Evolutionary conservation across 2,797 vertebrate species (phyloP).

Genomic region (Peromyscus nudipes): DNA sequence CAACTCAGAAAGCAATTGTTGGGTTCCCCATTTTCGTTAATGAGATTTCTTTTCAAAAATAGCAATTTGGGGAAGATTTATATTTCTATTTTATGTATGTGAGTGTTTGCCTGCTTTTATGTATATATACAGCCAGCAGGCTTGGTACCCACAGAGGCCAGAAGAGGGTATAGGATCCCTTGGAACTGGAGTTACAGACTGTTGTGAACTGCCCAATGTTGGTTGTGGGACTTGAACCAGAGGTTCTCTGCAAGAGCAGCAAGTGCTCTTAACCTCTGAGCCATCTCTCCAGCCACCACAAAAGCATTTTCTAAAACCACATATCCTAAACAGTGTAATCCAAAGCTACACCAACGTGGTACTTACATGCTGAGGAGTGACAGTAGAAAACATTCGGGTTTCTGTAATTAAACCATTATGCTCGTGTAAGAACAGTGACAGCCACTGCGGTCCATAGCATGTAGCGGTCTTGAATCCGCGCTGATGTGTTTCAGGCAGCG

Average conservation of each 20-base stretch:
- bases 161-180: too few relatives aligned
- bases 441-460: not conserved
- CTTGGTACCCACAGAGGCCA: not conserved
- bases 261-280: not conserved
- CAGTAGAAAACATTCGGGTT: not conserved
- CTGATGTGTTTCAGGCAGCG: not conserved
- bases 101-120: not conserved
- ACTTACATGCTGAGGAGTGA: not conserved
- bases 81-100: not conserved
- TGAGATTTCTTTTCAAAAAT: not conserved
- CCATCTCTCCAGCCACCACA: not conserved
- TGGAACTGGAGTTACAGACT: not conserved
- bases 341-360: not conserved
- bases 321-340: not conserved
- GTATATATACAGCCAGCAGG: too few relatives aligned
- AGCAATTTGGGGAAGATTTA: not conserved
- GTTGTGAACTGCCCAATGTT: not conserved
- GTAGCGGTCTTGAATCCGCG: too few relatives aligned
- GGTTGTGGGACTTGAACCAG: not conserved
- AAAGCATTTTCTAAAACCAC: not conserved
- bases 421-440: not conserved
- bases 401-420: not conserved
- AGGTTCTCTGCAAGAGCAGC: not conserved
- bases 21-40: not conserved
- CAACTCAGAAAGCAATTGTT: not conserved